These are phyloP conservation scores for Lytechinus pictus DNA, from an alignment of 35 echinoderm and acorn worm genomes.

Conservation along the genomic window DNA sequence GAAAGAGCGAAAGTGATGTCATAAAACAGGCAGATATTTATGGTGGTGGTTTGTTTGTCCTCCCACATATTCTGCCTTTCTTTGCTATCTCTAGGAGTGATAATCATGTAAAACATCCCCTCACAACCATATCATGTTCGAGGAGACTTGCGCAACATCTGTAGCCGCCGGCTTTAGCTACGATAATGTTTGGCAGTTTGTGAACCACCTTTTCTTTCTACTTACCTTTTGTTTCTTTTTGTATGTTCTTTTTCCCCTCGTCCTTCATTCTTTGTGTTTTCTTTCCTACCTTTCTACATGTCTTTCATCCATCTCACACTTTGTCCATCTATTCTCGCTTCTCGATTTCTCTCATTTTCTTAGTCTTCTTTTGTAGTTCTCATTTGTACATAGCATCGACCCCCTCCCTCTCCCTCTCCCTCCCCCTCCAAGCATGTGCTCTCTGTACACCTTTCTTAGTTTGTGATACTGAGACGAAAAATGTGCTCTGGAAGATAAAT, in stretches of 20 bases:
- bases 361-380: no score
- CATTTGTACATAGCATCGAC: no score
- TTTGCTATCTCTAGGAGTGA: neutral
- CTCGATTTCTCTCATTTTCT: neutral
- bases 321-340: neutral
- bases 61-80: neutral
- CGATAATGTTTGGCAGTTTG: slow-evolving; percentile 11
- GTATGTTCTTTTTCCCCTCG: neutral
- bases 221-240: neutral
- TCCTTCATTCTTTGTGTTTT: neutral
- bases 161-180: neutral
- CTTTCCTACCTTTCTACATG: neutral
- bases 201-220: neutral
- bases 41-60: neutral
- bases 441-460: no score
- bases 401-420: no score
- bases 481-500: no score
- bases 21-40: neutral
- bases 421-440: no score
- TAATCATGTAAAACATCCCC: slow-evolving; percentile 12
- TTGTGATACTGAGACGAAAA: no score
- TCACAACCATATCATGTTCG: neutral
- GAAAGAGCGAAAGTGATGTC: neutral
- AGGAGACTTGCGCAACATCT: neutral
- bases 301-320: neutral